Evolutionary conservation across 2,888 invertebrate genomes (phyloP).

Genomic region (Heliconius sara): DNA sequence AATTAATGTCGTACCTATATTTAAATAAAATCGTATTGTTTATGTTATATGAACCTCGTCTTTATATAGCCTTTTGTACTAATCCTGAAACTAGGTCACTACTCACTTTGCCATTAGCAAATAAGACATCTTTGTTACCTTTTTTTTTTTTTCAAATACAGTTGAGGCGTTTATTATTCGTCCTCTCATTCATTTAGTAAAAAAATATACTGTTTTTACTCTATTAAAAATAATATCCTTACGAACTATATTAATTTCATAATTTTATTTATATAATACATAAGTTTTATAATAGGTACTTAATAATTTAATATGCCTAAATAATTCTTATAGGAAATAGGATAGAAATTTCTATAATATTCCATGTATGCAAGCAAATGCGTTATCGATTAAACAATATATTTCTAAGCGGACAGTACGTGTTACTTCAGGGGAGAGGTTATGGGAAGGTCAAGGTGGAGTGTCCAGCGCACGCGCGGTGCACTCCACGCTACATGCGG

Average conservation of each 20-base stretch:
- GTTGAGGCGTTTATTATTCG: background rate
- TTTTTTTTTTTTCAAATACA: background rate
- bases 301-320: background rate
- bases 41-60: constrained; percentile 9
- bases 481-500: constrained; percentile 53
- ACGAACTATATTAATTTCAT: no score
- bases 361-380: constrained; percentile 31
- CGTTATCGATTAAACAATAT: constrained; percentile 41
- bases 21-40: background rate
- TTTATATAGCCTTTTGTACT: constrained; percentile 8
- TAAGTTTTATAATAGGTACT: background rate
- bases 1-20: background rate
- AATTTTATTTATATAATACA: background rate
- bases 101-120: constrained; percentile 5
- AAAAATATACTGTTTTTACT: background rate
- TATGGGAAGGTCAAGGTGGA: constrained; percentile 75
- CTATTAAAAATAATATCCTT: no score
- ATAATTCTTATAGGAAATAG: background rate
- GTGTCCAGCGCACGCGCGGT: constrained; percentile 63
- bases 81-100: constrained; percentile 27
- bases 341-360: constrained; percentile 5
- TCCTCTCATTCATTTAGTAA: background rate
- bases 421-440: constrained; percentile 42
- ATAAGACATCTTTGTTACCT: constrained; percentile 4
- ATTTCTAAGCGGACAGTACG: constrained; percentile 29